Conservation (phyloP, 2,113 vertebrate genomes). For the Conger conger region DNA sequence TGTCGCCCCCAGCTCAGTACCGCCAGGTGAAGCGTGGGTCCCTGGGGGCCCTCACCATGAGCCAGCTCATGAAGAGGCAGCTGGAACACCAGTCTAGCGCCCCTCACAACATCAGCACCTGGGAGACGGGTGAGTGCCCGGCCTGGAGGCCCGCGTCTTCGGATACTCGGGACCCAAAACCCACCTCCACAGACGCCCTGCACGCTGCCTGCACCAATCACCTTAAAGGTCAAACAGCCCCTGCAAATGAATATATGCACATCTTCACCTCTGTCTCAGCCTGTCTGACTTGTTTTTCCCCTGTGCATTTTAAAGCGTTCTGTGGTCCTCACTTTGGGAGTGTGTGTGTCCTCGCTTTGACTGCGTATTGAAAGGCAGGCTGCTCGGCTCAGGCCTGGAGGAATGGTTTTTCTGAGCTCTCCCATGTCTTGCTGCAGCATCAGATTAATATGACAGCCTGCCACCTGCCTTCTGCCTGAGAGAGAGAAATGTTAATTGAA, state of each 20-base stretch:
- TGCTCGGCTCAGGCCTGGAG: background rate
- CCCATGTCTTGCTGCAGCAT: background rate
- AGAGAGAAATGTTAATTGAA: background rate
- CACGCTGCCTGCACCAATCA: slow-evolving; percentile 47
- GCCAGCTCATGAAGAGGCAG: slow-evolving; percentile 97
- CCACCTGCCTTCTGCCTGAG: background rate
- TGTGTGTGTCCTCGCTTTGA: background rate
- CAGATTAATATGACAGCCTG: background rate
- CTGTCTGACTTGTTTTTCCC: background rate
- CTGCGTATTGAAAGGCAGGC: background rate
- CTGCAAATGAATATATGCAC: background rate
- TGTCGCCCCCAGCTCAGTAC: slow-evolving; percentile 84
- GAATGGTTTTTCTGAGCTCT: background rate
- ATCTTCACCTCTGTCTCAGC: background rate
- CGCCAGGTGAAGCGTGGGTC: slow-evolving; percentile 97
- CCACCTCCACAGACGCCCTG: background rate
- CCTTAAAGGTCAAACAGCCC: background rate
- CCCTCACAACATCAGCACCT: slow-evolving; percentile 95
- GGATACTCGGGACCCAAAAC: background rate
- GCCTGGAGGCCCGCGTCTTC: background rate
- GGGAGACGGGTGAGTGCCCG: slow-evolving; percentile 87
- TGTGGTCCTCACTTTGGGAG: background rate
- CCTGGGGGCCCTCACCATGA: slow-evolving; percentile 94
- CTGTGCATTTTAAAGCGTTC: background rate
- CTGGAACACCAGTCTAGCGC: slow-evolving; percentile 97